Percentiles rank a stretch among this genome's conserved stretches.
phyloP scores from a whole-genome alignment of 1,140 invertebrate genomes.

The Drosophila quadrilineata region DNA sequence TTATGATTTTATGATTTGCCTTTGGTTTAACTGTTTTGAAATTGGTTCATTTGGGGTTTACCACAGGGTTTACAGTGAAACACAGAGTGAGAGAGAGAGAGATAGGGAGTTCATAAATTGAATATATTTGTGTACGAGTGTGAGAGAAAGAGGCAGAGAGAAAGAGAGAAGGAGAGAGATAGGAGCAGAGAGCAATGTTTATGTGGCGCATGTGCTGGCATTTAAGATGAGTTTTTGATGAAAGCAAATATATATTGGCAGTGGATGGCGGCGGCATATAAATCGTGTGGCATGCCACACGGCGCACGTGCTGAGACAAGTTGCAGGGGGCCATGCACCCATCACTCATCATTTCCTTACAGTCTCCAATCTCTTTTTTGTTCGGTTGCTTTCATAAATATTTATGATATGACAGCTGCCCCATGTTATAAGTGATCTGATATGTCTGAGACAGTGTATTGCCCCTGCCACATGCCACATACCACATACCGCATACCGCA shows the following conservation, averaged over 20 bases:
- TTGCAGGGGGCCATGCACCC: conserved; percentile 1
- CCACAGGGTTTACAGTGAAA: conserved; percentile 1
- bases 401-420: conserved; percentile 56
- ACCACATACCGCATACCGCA: neutral
- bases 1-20: conserved; percentile 35
- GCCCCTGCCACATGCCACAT: neutral
- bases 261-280: conserved; percentile 34
- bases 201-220: conserved; percentile 67
- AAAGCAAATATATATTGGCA: conserved; percentile 60
- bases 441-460: conserved; percentile 16
- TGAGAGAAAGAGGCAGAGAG: neutral
- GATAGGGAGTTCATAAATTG: conserved; percentile 56
- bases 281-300: conserved; percentile 49
- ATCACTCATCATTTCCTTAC: neutral
- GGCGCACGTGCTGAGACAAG: conserved; percentile 39
- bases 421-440: conserved; percentile 49
- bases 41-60: neutral
- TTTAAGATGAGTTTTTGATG: conserved; percentile 69
- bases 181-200: conserved; percentile 33
- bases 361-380: conserved; percentile 23
- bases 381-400: conserved; percentile 69
- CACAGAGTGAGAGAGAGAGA: neutral
- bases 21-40: conserved; percentile 27
- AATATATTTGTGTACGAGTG: conserved; percentile 10
- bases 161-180: neutral